Evolutionary conservation across 2,888 invertebrate species (phyloP), one percentile per base, ranked within the genome.

Genomic region (Phalera bucephala): DNA sequence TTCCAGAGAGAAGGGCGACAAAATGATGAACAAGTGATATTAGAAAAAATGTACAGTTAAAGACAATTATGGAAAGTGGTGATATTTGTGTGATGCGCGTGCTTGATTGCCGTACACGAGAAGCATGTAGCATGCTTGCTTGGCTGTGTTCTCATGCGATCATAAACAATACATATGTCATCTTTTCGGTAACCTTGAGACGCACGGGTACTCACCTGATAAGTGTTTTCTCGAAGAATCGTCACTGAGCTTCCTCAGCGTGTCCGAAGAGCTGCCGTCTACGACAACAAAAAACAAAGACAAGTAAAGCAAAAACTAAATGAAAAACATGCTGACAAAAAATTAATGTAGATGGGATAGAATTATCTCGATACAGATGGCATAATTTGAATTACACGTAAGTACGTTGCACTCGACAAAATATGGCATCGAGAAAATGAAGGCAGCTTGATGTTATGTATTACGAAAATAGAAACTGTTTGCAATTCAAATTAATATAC

Each of bases 221-320:
- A 91, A 77, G 72, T 88, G 88, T 80, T 90, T 91, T 80, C 90
- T 81, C 45, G 90, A 90, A 49, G 80, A 84, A 61, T 91, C 90
- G 79, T 90, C 89, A 64, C 90, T 90, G 54, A 83, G 74, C 64
- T 88, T 90, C 74, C 90, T 80, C 57, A 80, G 71, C 49, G 86
- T 74, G 64, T 90, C 90, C 67, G 87, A 72, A 21, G 86, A 77
- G 53, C 90, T 84, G 81, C 86, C 83, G 88, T 91, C 90, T 91
- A 88, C 54, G 86, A 82, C 79, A 87, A 88, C 79, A 83, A 83
- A 81, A 57, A 84, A 81, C 67, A 73, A 75, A 76, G 55, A 84
- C 87, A 87, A 73, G 63, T 88, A 85, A 87, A 87, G 88, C 88
- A 74, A 77, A 79, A 79, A 77, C 61, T n/a, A 5, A 17, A 17